Conservation (phyloP, 2,888 invertebrate species). For the Agrochola macilenta region DNA sequence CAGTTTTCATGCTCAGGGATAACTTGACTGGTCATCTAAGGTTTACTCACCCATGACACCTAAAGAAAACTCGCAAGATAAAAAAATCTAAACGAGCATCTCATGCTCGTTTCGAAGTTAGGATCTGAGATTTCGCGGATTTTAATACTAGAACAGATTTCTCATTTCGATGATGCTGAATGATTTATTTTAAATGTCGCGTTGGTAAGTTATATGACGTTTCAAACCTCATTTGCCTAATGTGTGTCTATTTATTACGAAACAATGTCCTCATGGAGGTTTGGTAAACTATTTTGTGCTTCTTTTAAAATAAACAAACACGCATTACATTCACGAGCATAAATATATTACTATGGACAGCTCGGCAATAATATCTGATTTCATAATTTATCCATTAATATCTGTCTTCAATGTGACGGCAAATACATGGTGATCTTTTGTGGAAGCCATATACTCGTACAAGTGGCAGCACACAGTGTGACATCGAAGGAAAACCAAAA, state of each 20-base stretch:
- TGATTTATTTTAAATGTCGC: too few species aligned
- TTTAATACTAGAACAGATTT: not conserved
- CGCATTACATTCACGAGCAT: too few species aligned
- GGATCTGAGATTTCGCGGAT: not conserved
- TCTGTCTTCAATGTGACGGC: too few species aligned
- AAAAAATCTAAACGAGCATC: too few species aligned
- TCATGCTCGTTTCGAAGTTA: not conserved
- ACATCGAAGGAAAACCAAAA: too few species aligned
- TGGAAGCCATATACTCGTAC: too few species aligned
- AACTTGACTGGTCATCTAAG: not conserved
- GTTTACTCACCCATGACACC: not conserved
- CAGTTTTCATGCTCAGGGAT: not conserved
- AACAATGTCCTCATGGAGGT: not conserved
- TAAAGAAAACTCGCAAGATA: not conserved
- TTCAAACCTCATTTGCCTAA: not conserved
- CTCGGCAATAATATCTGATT: too few species aligned
- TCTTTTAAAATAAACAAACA: too few species aligned
- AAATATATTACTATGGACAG: too few species aligned
- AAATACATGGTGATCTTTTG: too few species aligned
- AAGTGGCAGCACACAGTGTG: too few species aligned
- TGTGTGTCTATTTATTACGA: slow-evolving; percentile 6
- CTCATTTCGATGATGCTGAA: not conserved
- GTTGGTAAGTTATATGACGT: not conserved
- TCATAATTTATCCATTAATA: too few species aligned
- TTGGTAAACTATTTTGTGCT: not conserved